These are phyloP conservation scores for Sibirionetta formosa DNA, from an alignment of 2,797 vertebrate species.

Conservation along the genomic window DNA sequence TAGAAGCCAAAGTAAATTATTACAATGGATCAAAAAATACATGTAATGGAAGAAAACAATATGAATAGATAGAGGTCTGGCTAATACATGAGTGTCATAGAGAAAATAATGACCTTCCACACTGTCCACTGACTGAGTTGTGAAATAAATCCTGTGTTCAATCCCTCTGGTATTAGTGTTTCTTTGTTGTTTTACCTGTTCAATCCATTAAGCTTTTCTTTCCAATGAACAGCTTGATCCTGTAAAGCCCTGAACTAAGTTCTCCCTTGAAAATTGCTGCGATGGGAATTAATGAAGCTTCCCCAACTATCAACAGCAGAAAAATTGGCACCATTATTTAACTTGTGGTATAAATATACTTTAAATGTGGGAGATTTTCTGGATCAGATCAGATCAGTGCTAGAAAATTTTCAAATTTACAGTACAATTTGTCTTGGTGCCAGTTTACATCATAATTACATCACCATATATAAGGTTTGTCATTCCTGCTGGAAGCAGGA, in stretches of 20 bases:
- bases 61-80: conserved; percentile 3
- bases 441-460: conserved; percentile 47
- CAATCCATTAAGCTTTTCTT: conserved; percentile 32
- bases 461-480: conserved; percentile 1
- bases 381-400: background rate
- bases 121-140: background rate
- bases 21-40: conserved; percentile 35
- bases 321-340: background rate
- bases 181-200: conserved; percentile 27
- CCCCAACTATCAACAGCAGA: background rate
- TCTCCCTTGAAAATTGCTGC: background rate
- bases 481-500: background rate
- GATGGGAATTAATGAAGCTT: background rate
- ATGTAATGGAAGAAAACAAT: conserved; percentile 36
- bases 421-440: background rate
- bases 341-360: background rate
- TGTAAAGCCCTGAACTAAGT: background rate
- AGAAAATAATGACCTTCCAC: conserved; percentile 17
- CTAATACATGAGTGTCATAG: background rate
- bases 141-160: background rate
- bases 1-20: conserved; percentile 58
- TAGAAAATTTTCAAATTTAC: background rate
- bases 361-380: background rate
- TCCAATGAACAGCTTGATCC: background rate
- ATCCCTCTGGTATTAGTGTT: background rate